Conservation (phyloP, 2,888 invertebrate genomes). For the Diarsia rubi region DNA sequence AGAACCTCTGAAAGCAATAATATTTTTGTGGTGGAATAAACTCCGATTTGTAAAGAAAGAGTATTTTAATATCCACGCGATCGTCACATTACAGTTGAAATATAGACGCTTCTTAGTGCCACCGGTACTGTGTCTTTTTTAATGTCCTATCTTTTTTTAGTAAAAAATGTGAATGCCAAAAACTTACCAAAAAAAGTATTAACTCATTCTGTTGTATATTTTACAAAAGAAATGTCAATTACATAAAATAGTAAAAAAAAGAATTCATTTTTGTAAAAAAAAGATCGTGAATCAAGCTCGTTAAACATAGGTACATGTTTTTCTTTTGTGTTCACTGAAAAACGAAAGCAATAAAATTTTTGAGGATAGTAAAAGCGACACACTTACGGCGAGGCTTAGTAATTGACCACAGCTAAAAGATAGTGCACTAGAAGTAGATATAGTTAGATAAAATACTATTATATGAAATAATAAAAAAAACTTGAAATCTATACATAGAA, state of each 20-base stretch:
- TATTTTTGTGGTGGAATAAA: constrained; percentile 87
- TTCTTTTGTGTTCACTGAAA: constrained; percentile 23
- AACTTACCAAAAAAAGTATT: constrained; percentile 19
- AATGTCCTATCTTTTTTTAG: constrained; percentile 35
- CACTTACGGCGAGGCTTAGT: constrained; percentile 80
- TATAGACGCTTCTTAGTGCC: constrained; percentile 83
- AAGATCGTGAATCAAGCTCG: constrained; percentile 15
- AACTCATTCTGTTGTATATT: constrained; percentile 12
- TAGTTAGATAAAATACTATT: constrained; percentile 90
- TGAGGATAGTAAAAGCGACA: constrained; percentile 73
- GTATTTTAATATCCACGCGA: constrained; percentile 87
- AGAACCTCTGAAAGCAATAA: constrained; percentile 88
- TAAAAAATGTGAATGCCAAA: constrained; percentile 42
- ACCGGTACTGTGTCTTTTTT: constrained; percentile 80
- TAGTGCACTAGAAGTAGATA: constrained; percentile 89
- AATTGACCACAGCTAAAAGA: constrained; percentile 89
- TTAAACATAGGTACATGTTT: constrained; percentile 5
- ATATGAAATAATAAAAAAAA: constrained; percentile 81
- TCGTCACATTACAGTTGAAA: constrained; percentile 82
- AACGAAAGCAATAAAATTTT: constrained; percentile 53
- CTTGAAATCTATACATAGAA: constrained; percentile 90
- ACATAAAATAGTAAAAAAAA: constrained; percentile 51
- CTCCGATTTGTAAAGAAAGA: constrained; percentile 82
- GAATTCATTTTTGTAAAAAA: constrained; percentile 39
- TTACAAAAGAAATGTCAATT: constrained; percentile 61